These are phyloP conservation scores for Pimephales promelas DNA, from an alignment of 2,113 vertebrate species.

Conservation along the genomic window DNA sequence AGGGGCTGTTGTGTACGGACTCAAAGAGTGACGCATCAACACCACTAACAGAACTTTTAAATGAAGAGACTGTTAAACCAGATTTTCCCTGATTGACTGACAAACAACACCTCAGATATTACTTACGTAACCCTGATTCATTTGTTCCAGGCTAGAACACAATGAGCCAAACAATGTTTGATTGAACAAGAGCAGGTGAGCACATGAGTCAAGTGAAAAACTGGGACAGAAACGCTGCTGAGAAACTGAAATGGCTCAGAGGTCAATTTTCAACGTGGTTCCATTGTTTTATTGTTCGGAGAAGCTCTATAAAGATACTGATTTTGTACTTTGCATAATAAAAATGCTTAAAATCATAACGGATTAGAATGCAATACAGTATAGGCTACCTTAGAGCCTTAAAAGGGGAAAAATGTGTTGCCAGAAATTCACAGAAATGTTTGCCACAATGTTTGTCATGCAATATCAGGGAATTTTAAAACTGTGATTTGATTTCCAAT, in stretches of 20 bases:
- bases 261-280: not conserved
- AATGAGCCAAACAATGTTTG: slow-evolving; percentile 8
- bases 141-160: not conserved
- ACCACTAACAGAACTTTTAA: not conserved
- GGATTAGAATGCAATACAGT: not conserved
- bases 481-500: not conserved
- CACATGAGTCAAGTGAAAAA: not conserved
- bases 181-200: slow-evolving; percentile 14
- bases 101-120: not conserved
- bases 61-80: slow-evolving; percentile 6
- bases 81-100: not conserved
- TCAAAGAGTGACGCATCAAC: not conserved
- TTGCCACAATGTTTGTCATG: not conserved
- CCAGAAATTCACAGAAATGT: not conserved
- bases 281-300: not conserved
- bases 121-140: not conserved
- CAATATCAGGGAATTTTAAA: not conserved
- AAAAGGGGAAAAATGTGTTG: not conserved
- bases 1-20: slow-evolving; percentile 8
- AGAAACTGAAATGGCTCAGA: not conserved
- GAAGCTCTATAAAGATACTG: not conserved
- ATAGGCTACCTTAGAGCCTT: not conserved
- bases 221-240: not conserved
- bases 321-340: not conserved
- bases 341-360: not conserved